phyloP scores from a whole-genome alignment of 2,888 invertebrate genomes.

The Anthoptus insignis region DNA sequence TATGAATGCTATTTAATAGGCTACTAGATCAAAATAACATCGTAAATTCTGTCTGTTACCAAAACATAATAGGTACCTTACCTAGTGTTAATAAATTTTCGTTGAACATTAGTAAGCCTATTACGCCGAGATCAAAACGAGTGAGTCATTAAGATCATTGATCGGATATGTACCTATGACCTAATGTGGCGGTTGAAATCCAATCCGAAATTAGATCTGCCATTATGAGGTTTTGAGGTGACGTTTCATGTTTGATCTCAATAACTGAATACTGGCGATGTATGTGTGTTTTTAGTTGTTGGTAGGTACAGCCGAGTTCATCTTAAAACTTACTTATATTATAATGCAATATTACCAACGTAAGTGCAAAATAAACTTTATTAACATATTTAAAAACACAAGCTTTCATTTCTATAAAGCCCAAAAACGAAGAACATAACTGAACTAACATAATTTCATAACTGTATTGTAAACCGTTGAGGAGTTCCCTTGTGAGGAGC shows the following conservation, averaged over 20 bases:
- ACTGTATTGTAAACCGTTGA: no score
- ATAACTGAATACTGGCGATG: conserved; percentile 8
- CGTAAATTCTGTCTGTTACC: neutral
- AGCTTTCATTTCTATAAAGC: no score
- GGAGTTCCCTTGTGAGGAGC: no score
- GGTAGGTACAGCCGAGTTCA: neutral
- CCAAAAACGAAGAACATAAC: no score
- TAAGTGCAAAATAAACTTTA: no score
- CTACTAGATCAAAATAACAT: neutral
- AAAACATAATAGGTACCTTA: neutral
- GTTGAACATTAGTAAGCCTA: neutral
- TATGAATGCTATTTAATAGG: no score
- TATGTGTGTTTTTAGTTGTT: neutral
- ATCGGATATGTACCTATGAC: conserved; percentile 26
- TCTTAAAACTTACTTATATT: no score
- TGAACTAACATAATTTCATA: no score
- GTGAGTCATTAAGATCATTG: conserved; percentile 28
- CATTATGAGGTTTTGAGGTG: conserved; percentile 25
- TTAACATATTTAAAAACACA: no score
- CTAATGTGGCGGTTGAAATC: conserved; percentile 23
- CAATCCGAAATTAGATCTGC: conserved; percentile 15
- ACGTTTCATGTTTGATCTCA: conserved; percentile 8
- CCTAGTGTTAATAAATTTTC: conserved; percentile 1
- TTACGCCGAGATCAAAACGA: neutral
- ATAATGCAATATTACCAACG: no score